phyloP scores from a whole-genome alignment of 1,140 invertebrate genomes.

The Maconellicoccus hirsutus region DNA sequence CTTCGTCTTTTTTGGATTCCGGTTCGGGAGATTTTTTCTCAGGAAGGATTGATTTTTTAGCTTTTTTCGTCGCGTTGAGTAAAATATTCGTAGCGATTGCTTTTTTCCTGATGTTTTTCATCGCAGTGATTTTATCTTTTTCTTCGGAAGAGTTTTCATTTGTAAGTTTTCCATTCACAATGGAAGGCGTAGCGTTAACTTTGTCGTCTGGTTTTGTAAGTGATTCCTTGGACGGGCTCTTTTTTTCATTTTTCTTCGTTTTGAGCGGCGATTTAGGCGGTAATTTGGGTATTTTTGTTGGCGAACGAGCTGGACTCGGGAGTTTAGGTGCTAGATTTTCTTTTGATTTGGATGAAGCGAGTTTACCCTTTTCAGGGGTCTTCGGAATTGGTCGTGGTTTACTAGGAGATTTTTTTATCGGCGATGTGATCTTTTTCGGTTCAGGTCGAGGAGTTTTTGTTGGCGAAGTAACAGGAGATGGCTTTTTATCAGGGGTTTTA shows the following conservation, averaged over 20 bases:
- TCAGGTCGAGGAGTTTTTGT: background rate
- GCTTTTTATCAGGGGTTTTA: background rate
- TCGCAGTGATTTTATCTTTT: background rate
- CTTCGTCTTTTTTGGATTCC: background rate
- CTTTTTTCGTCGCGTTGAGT: background rate
- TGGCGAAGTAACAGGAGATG: background rate
- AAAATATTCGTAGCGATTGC: background rate
- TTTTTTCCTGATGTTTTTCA: background rate
- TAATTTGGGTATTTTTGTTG: background rate
- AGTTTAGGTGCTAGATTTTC: background rate
- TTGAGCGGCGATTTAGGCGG: background rate
- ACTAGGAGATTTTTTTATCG: background rate
- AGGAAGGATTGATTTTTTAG: background rate
- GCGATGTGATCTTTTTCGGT: background rate
- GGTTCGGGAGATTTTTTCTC: background rate
- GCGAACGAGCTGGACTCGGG: background rate
- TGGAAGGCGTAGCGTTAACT: background rate
- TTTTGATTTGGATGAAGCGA: background rate
- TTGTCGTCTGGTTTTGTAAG: background rate
- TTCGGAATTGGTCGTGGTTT: background rate
- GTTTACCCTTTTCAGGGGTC: background rate
- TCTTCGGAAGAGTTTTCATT: background rate
- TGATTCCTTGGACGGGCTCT: background rate
- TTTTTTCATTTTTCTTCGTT: background rate
- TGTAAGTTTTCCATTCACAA: background rate